phyloP scores from a whole-genome alignment of 2,888 invertebrate genomes.

The Agrenia bidenticulata region DNA sequence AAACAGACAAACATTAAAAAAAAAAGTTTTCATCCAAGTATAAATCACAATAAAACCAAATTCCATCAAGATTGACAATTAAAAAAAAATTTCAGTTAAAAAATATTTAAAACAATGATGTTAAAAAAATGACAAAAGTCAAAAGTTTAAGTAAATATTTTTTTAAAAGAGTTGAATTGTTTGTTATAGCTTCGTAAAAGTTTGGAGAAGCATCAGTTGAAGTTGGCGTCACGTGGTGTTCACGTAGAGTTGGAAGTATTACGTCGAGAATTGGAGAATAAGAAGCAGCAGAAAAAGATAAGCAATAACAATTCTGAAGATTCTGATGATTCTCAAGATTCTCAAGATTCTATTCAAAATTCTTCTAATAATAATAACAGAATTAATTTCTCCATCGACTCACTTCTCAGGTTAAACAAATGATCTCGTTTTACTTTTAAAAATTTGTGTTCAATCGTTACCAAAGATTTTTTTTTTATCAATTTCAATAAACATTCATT shows the following conservation, averaged over 20 bases:
- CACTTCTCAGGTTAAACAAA: slow-evolving; percentile 20
- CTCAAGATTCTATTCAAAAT: slow-evolving; percentile 12
- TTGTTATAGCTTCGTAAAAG: slow-evolving; percentile 74
- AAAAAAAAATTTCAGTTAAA: too few species aligned
- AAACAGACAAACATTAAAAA: too few species aligned
- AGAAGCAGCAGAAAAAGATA: slow-evolving; percentile 54
- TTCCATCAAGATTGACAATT: too few species aligned
- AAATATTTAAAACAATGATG: too few species aligned
- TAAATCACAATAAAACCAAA: too few species aligned
- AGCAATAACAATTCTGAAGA: not conserved
- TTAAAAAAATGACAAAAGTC: too few species aligned
- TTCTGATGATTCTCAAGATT: not conserved
- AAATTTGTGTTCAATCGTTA: too few species aligned
- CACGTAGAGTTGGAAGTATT: slow-evolving; percentile 83
- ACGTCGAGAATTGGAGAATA: slow-evolving; percentile 80
- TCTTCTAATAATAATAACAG: slow-evolving; percentile 29
- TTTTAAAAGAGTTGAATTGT: slow-evolving; percentile 9
- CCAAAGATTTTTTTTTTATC: too few species aligned
- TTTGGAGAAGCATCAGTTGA: slow-evolving; percentile 86
- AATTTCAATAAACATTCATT: too few species aligned
- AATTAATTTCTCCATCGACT: slow-evolving; percentile 45
- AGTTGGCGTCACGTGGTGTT: slow-evolving; percentile 74
- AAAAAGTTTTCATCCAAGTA: too few species aligned
- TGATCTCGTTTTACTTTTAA: too few species aligned
- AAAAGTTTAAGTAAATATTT: too few species aligned